Evolutionary conservation across 2,113 vertebrate species (phyloP), one percentile per base, ranked within the genome.

Genomic region (Tor tambroides): DNA sequence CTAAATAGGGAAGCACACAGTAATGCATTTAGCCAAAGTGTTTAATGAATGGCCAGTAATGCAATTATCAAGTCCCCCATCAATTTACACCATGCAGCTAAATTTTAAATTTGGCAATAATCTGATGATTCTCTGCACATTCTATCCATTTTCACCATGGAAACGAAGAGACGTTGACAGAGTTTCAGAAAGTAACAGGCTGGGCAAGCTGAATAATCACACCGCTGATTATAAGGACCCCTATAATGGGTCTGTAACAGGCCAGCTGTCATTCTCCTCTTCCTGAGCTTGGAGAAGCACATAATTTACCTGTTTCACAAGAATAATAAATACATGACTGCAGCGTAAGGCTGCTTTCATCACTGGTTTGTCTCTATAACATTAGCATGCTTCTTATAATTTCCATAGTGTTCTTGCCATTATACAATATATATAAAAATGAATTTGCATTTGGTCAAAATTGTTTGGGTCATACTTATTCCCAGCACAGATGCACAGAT

Each of bases 151-250:
- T 76, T 76, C 43, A 46, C 43, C 74, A 76, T 46, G 74, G 38
- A 76, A 76, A 76, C n/a, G 74, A 46, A 15, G 74, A 11, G 35
- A n/a, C 35, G 21, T 14, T 71, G 30, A 74, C 43, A 12, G 32
- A 21, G 71, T n/a, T 74, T 43, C 10, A 12, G 71, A 74, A 11
- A n/a, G 35, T 74, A 74, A 74, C 38, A n/a, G 11, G 71, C 35
- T 43, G 71, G n/a, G 71, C 12, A 74, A n/a, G 71, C 21, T 74
- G 71, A 74, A 74, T 43, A 74, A 74, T 74, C 35, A 74, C 38
- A 43, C 38, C 2, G 9, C 35, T 74, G 71, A 74, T 43, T 74
- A 43, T 74, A 74, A 74, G 23, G 71, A 74, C 71, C 23, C 71
- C 21, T 74, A 41, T 74, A 74, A 74, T 74, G 38, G 35, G 35